These are phyloP conservation scores for Pluvianellus socialis DNA, from an alignment of 2,113 vertebrate genomes.

Conservation along the genomic window DNA sequence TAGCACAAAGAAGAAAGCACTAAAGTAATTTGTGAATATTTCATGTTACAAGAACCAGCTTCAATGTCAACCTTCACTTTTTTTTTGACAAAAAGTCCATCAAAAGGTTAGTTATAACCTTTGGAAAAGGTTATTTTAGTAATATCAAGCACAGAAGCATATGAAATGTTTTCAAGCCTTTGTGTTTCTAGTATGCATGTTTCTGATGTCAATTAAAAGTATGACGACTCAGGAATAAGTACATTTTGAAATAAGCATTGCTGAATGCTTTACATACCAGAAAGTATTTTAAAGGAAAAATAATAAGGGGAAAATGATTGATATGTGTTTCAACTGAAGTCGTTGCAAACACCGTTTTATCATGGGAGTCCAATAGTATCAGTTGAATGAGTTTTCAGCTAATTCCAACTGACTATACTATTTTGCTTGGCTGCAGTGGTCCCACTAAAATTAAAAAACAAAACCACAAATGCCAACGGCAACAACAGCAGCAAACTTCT, in stretches of 20 bases:
- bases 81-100: background rate
- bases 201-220: background rate
- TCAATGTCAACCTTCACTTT: background rate
- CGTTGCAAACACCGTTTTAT: background rate
- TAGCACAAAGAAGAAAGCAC: constrained; percentile 23
- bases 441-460: background rate
- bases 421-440: background rate
- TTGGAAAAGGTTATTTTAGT: background rate
- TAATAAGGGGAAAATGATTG: background rate
- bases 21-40: constrained; percentile 62
- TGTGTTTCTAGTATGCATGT: background rate
- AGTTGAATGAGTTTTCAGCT: background rate
- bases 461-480: background rate
- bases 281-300: background rate
- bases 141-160: background rate
- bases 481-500: background rate
- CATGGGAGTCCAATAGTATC: background rate
- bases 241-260: background rate
- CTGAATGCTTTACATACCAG: background rate
- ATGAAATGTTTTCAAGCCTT: background rate
- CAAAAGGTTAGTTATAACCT: constrained; percentile 28
- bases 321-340: background rate
- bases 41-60: constrained; percentile 31
- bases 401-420: background rate
- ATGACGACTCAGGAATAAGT: background rate